Base-by-base conservation (phyloP, 1,140 invertebrate genomes). In the Dreissena polymorpha region DNA sequence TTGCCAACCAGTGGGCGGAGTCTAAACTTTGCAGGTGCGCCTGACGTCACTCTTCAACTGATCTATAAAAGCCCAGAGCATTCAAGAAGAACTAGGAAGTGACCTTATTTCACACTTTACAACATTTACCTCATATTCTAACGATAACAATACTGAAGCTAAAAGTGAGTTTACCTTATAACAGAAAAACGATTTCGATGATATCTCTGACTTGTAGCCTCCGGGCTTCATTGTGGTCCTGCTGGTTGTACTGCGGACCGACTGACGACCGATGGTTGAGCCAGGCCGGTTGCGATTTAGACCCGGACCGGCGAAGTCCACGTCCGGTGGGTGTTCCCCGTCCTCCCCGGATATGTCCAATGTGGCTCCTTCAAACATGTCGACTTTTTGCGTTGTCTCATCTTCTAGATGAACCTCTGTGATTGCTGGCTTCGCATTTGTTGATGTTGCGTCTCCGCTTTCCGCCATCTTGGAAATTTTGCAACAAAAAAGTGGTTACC, bases 311-410 rank as follows among this genome's bases (percentile, higher is more conserved):
- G 75, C 64, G 60, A 85, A 84, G 14, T 72, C 82, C 13, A 86
- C 84, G 2, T 77, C 76, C 8, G 81, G 78, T 3, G 18, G 63
- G 0, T 74, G 72, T 12, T 84, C 69, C 10, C 57, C 71, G 14
- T 71, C 72, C 7, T 71, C 78, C 65, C 68, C 85, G 55, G 85
- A 83, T 64, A 88, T 81, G 70, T 87, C 79, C 60, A 90, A 77
- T 5, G 89, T 90, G 16, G 89, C 89, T 23, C 88, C 89, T 13
- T 83, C 80, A 84, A 88, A 90, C 51, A 85, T 78, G 14, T 84
- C 88, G 10, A 85, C 85, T 27, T 80, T 78, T 0, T 65, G 68
- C 21, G 64, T 63, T 65, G 86, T 89, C 25, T 89, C 89, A 76
- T 90, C 89, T 12, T 88, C 87, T 7, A 88, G 64, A 57, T 74